phyloP scores from a whole-genome alignment of 2,113 vertebrate genomes.

The Arvicanthis niloticus region DNA sequence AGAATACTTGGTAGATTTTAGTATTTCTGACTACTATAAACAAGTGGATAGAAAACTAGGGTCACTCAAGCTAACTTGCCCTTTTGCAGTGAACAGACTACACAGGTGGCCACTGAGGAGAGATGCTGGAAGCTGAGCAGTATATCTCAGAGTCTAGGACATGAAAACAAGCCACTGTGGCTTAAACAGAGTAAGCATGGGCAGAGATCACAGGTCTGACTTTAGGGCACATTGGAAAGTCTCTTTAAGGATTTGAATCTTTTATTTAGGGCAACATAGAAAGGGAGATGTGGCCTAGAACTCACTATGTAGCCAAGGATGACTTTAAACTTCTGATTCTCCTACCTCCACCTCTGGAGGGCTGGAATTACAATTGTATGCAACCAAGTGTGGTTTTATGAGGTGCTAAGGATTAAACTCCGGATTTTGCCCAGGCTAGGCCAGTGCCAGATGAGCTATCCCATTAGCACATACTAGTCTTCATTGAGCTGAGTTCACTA shows the following conservation, averaged over 20 bases:
- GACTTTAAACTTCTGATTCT: not conserved
- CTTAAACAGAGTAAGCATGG: not conserved
- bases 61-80: not conserved
- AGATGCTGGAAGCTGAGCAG: not conserved
- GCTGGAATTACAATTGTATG: not conserved
- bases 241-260: not conserved
- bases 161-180: not conserved
- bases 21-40: not conserved
- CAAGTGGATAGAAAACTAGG: not conserved
- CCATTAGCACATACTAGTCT: not conserved
- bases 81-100: not conserved
- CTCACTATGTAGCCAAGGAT: not conserved
- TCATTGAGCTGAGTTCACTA: not conserved
- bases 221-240: not conserved
- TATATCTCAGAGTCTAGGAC: not conserved
- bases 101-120: not conserved
- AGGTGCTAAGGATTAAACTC: not conserved
- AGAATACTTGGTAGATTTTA: not conserved
- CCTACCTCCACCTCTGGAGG: not conserved
- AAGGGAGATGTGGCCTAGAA: not conserved
- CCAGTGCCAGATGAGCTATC: not conserved
- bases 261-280: not conserved
- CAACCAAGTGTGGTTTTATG: not conserved
- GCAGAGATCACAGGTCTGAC: not conserved
- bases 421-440: not conserved